Percentiles rank a stretch among this genome's conserved stretches.
Evolutionary conservation across 2,888 invertebrate genomes (phyloP).

Genomic region (Brenthis daphne): DNA sequence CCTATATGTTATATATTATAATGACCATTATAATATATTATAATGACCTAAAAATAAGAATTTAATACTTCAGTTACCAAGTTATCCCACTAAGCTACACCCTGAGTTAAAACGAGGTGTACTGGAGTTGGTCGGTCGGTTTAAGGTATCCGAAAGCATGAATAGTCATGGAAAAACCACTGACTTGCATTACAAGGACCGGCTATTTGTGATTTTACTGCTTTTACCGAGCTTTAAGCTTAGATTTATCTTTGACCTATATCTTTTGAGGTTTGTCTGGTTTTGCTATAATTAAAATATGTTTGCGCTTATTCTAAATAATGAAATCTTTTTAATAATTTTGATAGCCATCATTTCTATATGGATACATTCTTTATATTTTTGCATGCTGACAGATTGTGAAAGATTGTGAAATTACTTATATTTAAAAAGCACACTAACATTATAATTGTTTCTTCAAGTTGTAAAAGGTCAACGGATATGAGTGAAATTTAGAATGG

Average conservation of each 20-base stretch:
- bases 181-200: slow-evolving; percentile 59
- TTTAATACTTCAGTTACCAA: slow-evolving; percentile 12
- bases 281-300: not conserved
- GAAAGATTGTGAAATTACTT: no score
- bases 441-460: no score
- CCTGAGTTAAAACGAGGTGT: slow-evolving; percentile 18
- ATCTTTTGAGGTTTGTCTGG: slow-evolving; percentile 1
- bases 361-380: no score
- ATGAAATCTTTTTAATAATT: no score
- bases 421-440: no score
- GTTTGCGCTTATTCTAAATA: no score
- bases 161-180: slow-evolving; percentile 72
- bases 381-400: no score
- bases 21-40: not conserved
- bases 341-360: no score
- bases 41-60: not conserved
- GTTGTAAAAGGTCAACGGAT: no score
- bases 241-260: slow-evolving; percentile 31
- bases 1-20: no score
- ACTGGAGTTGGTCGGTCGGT: slow-evolving; percentile 31
- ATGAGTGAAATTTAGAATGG: no score
- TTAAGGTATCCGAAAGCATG: slow-evolving; percentile 54
- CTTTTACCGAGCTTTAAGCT: slow-evolving; percentile 35
- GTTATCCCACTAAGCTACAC: not conserved
- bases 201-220: slow-evolving; percentile 42